Percentiles rank a stretch among this genome's conserved stretches.
Evolutionary conservation across 2,888 invertebrate genomes (phyloP).

Genomic region (Philereme transversata): DNA sequence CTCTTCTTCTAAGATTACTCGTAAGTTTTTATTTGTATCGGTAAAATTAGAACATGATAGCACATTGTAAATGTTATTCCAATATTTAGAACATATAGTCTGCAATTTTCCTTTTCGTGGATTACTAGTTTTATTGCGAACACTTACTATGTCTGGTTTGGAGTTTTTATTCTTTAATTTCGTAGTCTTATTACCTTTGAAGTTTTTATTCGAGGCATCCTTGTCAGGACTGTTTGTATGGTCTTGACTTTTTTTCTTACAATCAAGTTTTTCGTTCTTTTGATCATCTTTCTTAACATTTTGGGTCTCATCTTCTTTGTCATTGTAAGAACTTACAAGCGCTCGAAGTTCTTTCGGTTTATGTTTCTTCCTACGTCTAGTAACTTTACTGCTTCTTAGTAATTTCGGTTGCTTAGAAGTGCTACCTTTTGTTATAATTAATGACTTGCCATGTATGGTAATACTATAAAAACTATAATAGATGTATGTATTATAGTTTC

Average conservation of each 20-base stretch:
- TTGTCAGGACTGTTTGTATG: slow-evolving; percentile 4
- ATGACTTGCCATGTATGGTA: slow-evolving; percentile 2
- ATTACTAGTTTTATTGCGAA: slow-evolving; percentile 6
- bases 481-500: not conserved
- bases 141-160: not conserved
- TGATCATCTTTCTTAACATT: slow-evolving; percentile 5
- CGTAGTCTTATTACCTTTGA: slow-evolving; percentile 5
- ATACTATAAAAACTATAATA: slow-evolving; percentile 22
- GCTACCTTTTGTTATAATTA: slow-evolving; percentile 14
- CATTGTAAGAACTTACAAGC: slow-evolving; percentile 3
- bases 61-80: slow-evolving; percentile 41
- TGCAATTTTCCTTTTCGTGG: slow-evolving; percentile 10
- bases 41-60: slow-evolving; percentile 26
- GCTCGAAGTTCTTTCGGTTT: not conserved
- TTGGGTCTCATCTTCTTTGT: not conserved
- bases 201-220: not conserved
- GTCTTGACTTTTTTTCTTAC: slow-evolving; percentile 5
- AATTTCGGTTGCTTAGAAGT: slow-evolving; percentile 18
- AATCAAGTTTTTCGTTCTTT: not conserved
- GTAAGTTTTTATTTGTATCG: slow-evolving; percentile 27
- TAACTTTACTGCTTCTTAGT: slow-evolving; percentile 18
- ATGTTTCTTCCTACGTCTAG: slow-evolving; percentile 9
- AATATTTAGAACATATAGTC: slow-evolving; percentile 35
- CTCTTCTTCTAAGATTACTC: slow-evolving; percentile 32
- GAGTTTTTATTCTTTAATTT: slow-evolving; percentile 1